Conservation (phyloP, 2,888 invertebrate species). For the Drosophila neotestacea region DNA sequence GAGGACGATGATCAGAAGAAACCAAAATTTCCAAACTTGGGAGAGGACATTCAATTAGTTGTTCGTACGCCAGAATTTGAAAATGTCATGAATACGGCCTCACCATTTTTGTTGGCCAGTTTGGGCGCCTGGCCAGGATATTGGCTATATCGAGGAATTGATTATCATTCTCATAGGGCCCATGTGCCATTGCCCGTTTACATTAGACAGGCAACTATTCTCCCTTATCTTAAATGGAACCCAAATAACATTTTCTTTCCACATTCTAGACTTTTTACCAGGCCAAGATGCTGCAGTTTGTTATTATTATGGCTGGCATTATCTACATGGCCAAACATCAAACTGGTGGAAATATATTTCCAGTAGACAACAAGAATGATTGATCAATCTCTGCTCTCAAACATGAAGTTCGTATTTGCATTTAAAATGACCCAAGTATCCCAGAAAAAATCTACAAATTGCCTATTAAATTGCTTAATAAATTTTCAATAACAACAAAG, state of each 20-base stretch:
- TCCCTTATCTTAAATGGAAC: not conserved
- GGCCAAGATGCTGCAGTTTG: conserved; percentile 69
- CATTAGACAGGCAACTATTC: conserved; percentile 62
- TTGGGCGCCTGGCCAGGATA: conserved; percentile 75
- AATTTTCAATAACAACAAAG: conserved; percentile 17
- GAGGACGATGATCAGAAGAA: conserved; percentile 7
- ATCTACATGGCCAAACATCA: conserved; percentile 47
- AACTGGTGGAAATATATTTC: conserved; percentile 15
- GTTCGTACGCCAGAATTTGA: conserved; percentile 60
- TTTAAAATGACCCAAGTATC: not conserved
- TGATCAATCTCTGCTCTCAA: not conserved
- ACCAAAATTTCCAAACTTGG: conserved; percentile 51
- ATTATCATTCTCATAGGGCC: conserved; percentile 64
- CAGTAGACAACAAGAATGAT: conserved; percentile 9
- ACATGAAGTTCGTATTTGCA: conserved; percentile 12
- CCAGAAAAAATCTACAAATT: conserved; percentile 1
- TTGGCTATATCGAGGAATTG: conserved; percentile 72
- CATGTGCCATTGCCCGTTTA: conserved; percentile 65
- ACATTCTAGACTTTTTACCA: conserved; percentile 70
- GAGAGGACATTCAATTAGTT: conserved; percentile 63
- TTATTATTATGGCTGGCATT: conserved; percentile 67
- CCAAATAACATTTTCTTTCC: too few species aligned
- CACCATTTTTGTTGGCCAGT: conserved; percentile 64
- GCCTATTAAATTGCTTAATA: conserved; percentile 4
- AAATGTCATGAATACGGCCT: conserved; percentile 45